These are phyloP conservation scores for Lethrus apterus DNA, from an alignment of 1,140 invertebrate genomes.

Conservation along the genomic window DNA sequence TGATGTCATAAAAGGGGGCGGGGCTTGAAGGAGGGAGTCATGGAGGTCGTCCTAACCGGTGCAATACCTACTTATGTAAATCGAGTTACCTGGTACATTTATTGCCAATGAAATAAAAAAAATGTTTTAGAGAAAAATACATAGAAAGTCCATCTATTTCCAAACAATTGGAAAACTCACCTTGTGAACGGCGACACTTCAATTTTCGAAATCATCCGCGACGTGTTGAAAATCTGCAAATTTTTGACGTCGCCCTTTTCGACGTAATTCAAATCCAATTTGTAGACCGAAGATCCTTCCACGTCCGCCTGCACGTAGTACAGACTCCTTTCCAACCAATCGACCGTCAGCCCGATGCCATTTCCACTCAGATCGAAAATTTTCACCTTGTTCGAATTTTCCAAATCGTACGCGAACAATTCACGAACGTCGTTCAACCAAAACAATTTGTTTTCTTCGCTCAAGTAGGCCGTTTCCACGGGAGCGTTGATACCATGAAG, in stretches of 20 bases:
- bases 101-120: too few species aligned
- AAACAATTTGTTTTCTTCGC: constrained; percentile 65
- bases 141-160: too few species aligned
- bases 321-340: constrained; percentile 77
- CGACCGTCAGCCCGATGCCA: constrained; percentile 62
- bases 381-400: constrained; percentile 48
- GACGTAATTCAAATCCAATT: constrained; percentile 49
- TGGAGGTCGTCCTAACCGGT: too few species aligned
- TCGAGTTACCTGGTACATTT: too few species aligned
- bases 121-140: too few species aligned
- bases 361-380: constrained; percentile 59
- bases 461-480: constrained; percentile 53
- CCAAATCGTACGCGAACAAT: constrained; percentile 57
- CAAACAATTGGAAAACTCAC: too few species aligned
- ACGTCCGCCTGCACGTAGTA: constrained; percentile 66
- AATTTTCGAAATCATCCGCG: constrained; percentile 52
- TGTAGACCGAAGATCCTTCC: constrained; percentile 45
- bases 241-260: constrained; percentile 41
- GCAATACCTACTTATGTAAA: too few species aligned
- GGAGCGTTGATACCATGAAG: constrained; percentile 54
- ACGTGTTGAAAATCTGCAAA: constrained; percentile 44
- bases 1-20: too few species aligned
- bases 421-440: constrained; percentile 80
- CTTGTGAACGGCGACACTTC: constrained; percentile 64
- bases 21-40: too few species aligned